phyloP scores from a whole-genome alignment of 2,888 invertebrate genomes.

The Bombylius discolor region DNA sequence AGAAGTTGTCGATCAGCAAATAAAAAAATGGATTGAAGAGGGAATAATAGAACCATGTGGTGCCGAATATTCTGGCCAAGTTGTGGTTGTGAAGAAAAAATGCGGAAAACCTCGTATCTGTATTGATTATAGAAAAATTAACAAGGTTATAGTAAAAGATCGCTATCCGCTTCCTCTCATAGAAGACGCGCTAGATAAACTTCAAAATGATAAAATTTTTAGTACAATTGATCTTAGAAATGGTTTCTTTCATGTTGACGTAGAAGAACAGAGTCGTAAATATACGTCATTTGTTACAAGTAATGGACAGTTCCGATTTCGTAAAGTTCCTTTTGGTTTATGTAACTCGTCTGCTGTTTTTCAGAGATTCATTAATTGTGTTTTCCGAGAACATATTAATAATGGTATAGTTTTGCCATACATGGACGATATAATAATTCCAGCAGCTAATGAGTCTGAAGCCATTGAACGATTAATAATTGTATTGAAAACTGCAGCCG shows the following conservation, averaged over 20 bases:
- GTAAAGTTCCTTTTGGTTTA: no score
- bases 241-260: no score
- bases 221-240: no score
- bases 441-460: neutral
- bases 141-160: conserved; percentile 5
- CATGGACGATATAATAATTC: conserved; percentile 1
- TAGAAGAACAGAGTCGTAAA: no score
- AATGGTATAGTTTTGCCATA: neutral
- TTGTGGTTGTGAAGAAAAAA: conserved; percentile 10
- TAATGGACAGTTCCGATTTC: no score
- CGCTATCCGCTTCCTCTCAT: conserved; percentile 7
- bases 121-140: neutral
- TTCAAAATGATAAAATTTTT: no score
- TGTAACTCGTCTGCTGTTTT: no score
- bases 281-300: no score
- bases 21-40: no score
- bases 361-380: no score
- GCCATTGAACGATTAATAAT: neutral
- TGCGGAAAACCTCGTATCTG: conserved; percentile 7
- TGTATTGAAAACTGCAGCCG: neutral
- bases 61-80: conserved; percentile 8
- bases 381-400: no score
- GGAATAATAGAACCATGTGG: conserved; percentile 9
- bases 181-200: neutral
- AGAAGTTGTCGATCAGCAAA: no score